Evolutionary conservation across 2,888 invertebrate species (phyloP), one percentile per base, ranked within the genome.

Genomic region (Pycnomerus fuliginosus): DNA sequence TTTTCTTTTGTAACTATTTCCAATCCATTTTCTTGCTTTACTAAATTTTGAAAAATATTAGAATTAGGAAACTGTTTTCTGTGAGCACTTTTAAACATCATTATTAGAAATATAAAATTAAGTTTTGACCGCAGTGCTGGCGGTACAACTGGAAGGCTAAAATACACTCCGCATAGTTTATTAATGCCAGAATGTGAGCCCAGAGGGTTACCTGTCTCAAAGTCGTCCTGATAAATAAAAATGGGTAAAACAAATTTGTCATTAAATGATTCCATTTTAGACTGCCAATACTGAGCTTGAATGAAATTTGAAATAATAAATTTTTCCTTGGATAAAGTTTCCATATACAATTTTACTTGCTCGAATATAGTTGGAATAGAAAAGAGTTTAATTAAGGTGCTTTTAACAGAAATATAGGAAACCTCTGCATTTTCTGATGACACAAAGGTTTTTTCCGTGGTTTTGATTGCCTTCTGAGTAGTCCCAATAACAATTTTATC

Each of bases 31-130:
- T 31, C 27, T 23, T 24, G 15, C n/a, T n/a, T n/a, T n/a, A n/a
- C n/a, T n/a, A n/a, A n/a, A n/a, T n/a, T n/a, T n/a, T n/a, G n/a
- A n/a, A n/a, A 23, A 34, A 24, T 22, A 16, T 12, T n/a, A 37
- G 25, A n/a, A 25, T 47, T 44, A 10, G 37, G 43, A 38, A 47
- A 37, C 3, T 5, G 12, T 43, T 44, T 43, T 11, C 27, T 23
- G 15, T 44, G 31, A 25, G 37, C 23, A 27, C 20, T 25, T 32
- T 38, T 44, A 33, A 43, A 12, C 8, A 44, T 27, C 40, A 44
- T n/a, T 15, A 17, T 34, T 13, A 42, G 13, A 43, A 22, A 42
- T 4, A 44, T 44, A 27, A 25, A 25, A 25, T 27, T n/a, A 7
- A 44, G 28, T 36, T 40, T 40, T 3, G 34, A 36, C 4, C 4